These are phyloP conservation scores for Hetaerina americana DNA, from an alignment of 1,140 invertebrate species.

Conservation along the genomic window DNA sequence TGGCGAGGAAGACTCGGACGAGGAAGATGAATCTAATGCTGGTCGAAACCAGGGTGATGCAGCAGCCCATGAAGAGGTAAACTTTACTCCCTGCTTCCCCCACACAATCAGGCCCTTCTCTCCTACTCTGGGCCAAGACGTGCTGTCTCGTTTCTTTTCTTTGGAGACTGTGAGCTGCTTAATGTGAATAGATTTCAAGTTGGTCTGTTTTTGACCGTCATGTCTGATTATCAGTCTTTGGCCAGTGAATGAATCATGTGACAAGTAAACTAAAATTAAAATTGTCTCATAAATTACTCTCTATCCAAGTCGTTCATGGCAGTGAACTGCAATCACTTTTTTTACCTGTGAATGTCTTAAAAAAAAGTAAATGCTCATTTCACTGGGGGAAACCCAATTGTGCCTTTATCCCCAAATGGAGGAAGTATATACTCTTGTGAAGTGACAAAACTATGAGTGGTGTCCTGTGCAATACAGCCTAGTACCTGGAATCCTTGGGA, in stretches of 20 bases:
- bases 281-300: too few species aligned
- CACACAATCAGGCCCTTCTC: neutral
- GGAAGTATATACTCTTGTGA: neutral
- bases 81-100: neutral
- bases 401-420: neutral
- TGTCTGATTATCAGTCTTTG: too few species aligned
- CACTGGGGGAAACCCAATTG: neutral
- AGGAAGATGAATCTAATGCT: conserved; percentile 37
- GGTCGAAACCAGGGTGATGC: neutral
- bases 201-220: too few species aligned
- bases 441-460: neutral
- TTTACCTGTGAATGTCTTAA: neutral
- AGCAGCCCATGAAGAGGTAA: neutral
- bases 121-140: neutral
- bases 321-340: neutral
- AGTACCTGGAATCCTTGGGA: neutral
- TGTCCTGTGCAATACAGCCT: neutral
- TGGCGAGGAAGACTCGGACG: conserved; percentile 65
- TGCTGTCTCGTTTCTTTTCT: neutral
- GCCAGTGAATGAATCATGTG: too few species aligned
- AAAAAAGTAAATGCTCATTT: neutral
- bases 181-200: neutral
- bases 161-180: neutral
- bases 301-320: neutral
- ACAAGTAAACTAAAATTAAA: too few species aligned